Conservation (phyloP, 1,140 invertebrate species). For the Aphidius ervi region DNA sequence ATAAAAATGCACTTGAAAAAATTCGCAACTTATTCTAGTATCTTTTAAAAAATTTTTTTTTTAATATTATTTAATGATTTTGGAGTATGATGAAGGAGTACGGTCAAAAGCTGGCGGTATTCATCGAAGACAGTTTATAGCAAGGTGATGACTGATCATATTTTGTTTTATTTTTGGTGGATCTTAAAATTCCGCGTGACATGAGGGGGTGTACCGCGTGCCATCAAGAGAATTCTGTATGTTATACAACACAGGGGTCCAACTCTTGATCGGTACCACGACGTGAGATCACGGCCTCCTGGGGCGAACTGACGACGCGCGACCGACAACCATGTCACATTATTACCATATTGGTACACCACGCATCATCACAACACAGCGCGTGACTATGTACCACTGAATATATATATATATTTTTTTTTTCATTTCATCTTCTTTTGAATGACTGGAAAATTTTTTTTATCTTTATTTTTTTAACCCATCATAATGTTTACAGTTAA, state of each 20-base stretch:
- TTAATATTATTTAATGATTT: neutral
- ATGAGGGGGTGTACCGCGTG: conserved; percentile 45
- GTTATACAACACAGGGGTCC: conserved; percentile 38
- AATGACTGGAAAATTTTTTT: conserved; percentile 14
- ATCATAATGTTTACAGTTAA: conserved; percentile 18
- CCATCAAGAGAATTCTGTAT: conserved; percentile 29
- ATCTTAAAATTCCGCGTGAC: conserved; percentile 23
- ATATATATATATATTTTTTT: neutral
- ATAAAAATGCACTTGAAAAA: neutral
- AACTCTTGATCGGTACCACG: conserved; percentile 26
- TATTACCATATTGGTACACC: conserved; percentile 41
- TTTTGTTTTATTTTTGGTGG: conserved; percentile 1
- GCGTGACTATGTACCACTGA: conserved; percentile 8
- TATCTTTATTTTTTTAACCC: too few relatives aligned
- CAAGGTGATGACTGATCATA: conserved; percentile 22
- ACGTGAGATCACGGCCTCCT: conserved; percentile 37
- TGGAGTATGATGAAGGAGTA: neutral
- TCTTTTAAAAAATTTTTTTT: neutral
- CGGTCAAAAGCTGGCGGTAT: too few relatives aligned
- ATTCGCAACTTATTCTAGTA: neutral
- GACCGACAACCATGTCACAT: conserved; percentile 48
- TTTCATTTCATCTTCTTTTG: neutral
- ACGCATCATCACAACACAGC: conserved; percentile 39
- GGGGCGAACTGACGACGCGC: conserved; percentile 41
- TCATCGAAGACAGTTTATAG: neutral